These are phyloP conservation scores for Trialeurodes vaporariorum DNA, from an alignment of 1,140 invertebrate genomes.

Conservation along the genomic window DNA sequence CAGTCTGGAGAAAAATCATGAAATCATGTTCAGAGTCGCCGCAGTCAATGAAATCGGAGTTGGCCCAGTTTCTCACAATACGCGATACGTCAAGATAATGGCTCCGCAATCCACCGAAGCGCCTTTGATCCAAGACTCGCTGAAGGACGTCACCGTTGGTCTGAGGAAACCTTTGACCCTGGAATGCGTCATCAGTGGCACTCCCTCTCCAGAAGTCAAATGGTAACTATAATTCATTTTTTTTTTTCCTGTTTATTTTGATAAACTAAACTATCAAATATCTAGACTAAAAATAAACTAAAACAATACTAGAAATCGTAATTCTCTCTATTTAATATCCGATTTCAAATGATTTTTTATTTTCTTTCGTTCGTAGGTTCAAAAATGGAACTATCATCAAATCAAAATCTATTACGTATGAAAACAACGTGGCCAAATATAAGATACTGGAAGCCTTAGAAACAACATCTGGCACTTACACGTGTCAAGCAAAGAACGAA, in stretches of 20 bases:
- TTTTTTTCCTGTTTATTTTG: too few species aligned
- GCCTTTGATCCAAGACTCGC: constrained; percentile 47
- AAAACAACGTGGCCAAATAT: constrained; percentile 60
- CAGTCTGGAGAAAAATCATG: constrained; percentile 52
- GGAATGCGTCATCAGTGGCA: constrained; percentile 63
- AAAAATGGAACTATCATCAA: constrained; percentile 37
- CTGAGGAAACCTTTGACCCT: constrained; percentile 49
- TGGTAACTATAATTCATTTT: constrained; percentile 43
- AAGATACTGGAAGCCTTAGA: constrained; percentile 51
- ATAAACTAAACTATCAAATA: too few species aligned
- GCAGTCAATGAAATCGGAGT: constrained; percentile 63
- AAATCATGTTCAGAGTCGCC: constrained; percentile 60
- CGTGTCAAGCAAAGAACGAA: constrained; percentile 56
- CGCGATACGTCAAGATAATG: constrained; percentile 42
- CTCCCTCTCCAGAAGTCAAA: constrained; percentile 66
- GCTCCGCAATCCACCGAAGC: constrained; percentile 40
- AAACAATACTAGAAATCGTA: too few species aligned
- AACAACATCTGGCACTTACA: constrained; percentile 53
- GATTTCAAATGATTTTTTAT: too few species aligned
- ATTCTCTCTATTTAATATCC: too few species aligned
- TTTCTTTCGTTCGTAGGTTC: too few species aligned
- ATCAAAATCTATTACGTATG: constrained; percentile 45
- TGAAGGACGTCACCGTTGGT: constrained; percentile 45
- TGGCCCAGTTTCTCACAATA: constrained; percentile 44
- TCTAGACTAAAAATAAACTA: too few species aligned